Base-by-base conservation (phyloP, 1,140 invertebrate genomes). In the Halotydeus destructor region DNA sequence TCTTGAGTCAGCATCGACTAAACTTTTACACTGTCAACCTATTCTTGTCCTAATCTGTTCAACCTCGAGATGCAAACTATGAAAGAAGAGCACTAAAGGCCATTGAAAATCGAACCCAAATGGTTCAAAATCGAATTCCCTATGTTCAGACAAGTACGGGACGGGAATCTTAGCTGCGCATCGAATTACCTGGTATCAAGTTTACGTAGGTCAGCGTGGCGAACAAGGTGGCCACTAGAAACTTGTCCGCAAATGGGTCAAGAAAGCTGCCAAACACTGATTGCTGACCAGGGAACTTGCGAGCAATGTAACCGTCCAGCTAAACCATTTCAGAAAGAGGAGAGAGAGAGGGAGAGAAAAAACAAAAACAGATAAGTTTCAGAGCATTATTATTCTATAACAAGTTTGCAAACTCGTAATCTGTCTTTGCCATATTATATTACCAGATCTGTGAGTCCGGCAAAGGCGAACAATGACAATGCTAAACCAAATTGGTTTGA, bases 161-260 rank as follows among this genome's bases (percentile, higher is more conserved):
- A n/a, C n/a, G n/a, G n/a, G n/a, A n/a, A n/a, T n/a, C n/a, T n/a
- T n/a, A n/a, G n/a, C n/a, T n/a, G n/a, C n/a, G n/a, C n/a, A n/a
- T n/a, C n/a, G n/a, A n/a, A n/a, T n/a, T 56, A 71, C 69, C 51
- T 56, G 89, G 88, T 55, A 97, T 78, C 11, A 93, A 59, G 35
- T 74, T 71, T 41, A 75, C 74, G 62, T 75, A 78, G 8, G 85
- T 83, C 22, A 94, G 62, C 1, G 81, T 74, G 21, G 93, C 56
- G 55, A 88, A 88, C 26, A 96, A 60, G 11, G 80, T 81, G 9
- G 74, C 80, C 46, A 97, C 74, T 4, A 97, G 65, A 14, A 96
- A 65, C 67, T 97, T 97, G 59, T 97, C 91, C n/a, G 89, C 89
- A 60, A 91, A 70, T 9, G 91, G 91, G 62, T 97, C 91, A n/a